Conservation (phyloP, 2,888 invertebrate genomes). For the Brachyopa scutellaris region DNA sequence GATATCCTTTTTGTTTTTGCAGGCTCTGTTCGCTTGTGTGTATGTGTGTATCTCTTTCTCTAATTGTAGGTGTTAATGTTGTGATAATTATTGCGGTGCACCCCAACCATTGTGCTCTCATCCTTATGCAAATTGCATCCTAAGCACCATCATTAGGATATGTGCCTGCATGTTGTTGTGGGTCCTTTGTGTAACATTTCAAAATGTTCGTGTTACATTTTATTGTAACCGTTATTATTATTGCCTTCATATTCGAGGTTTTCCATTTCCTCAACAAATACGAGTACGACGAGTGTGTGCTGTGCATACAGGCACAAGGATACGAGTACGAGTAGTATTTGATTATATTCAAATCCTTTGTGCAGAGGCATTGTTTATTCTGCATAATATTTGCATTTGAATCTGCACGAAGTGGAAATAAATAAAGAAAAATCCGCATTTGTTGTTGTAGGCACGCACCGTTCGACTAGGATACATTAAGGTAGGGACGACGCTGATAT, state of each 20-base stretch:
- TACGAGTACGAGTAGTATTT: neutral
- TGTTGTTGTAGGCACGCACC: conserved; percentile 11
- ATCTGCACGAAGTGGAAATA: conserved; percentile 34
- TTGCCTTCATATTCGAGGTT: conserved; percentile 53
- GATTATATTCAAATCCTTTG: conserved; percentile 58
- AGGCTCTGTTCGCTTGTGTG: conserved; percentile 6
- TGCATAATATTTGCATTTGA: conserved; percentile 54
- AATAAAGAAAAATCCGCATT: conserved; percentile 15
- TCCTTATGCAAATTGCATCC: conserved; percentile 70
- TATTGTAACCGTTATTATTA: conserved; percentile 59
- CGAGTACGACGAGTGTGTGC: too few species aligned
- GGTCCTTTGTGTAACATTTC: conserved; percentile 29
- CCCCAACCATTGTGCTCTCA: conserved; percentile 39
- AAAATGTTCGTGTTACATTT: conserved; percentile 43
- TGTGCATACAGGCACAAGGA: neutral
- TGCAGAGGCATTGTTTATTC: conserved; percentile 46
- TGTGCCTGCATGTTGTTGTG: conserved; percentile 8
- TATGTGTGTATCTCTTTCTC: conserved; percentile 40
- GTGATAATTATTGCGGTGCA: conserved; percentile 71
- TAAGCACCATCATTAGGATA: conserved; percentile 54
- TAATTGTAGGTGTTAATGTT: conserved; percentile 72
- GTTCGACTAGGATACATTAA: too few species aligned
- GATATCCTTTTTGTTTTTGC: too few species aligned
- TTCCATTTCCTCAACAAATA: neutral
- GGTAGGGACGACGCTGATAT: neutral